Evolutionary conservation across 1,140 invertebrate genomes (phyloP).

Genomic region (Chrysoperla carnea): DNA sequence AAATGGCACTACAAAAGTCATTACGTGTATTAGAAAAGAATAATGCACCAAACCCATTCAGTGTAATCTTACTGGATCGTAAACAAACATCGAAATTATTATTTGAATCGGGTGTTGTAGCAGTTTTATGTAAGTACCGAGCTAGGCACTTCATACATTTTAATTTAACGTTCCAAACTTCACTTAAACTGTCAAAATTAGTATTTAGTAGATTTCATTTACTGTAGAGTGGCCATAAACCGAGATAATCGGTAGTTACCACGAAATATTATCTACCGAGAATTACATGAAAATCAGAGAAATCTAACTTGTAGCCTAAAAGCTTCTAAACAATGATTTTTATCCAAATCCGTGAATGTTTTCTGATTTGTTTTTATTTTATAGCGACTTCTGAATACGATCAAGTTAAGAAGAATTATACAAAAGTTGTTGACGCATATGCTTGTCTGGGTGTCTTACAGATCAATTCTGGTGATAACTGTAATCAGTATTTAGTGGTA

Average conservation of each 20-base stretch:
- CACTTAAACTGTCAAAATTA: not conserved
- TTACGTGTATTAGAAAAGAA: slow-evolving; percentile 81
- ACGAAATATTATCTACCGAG: too few species aligned
- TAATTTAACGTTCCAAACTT: not conserved
- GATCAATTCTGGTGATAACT: slow-evolving; percentile 67
- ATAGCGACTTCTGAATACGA: slow-evolving; percentile 65
- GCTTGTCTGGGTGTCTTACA: slow-evolving; percentile 83
- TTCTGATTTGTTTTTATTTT: slow-evolving; percentile 5
- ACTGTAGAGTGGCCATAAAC: too few species aligned
- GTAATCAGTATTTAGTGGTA: slow-evolving; percentile 71
- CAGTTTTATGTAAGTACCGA: slow-evolving; percentile 57
- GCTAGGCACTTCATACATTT: not conserved
- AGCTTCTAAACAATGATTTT: not conserved
- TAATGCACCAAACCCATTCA: slow-evolving; percentile 69
- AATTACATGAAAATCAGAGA: too few species aligned
- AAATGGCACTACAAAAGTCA: slow-evolving; percentile 84
- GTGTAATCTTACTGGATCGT: slow-evolving; percentile 74
- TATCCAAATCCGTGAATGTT: not conserved
- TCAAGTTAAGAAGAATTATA: slow-evolving; percentile 71
- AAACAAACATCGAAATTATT: slow-evolving; percentile 71
- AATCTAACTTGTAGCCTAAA: too few species aligned
- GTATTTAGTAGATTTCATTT: not conserved
- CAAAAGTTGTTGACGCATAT: slow-evolving; percentile 80
- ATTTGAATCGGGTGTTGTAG: slow-evolving; percentile 80
- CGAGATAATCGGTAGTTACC: too few species aligned